phyloP scores from a whole-genome alignment of 2,888 invertebrate species.

The Thalpophila matura region DNA sequence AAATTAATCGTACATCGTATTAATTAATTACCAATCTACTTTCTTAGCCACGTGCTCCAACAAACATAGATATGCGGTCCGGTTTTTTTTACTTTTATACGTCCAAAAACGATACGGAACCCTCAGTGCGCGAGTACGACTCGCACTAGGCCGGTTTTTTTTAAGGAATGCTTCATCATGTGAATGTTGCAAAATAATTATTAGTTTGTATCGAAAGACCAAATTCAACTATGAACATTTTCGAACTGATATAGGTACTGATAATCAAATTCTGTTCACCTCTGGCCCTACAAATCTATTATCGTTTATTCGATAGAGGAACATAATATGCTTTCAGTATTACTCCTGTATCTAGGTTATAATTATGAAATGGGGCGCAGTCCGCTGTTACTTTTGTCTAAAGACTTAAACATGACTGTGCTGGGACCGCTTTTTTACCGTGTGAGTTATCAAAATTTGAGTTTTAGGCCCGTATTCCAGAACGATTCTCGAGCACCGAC shows the following conservation, averaged over 20 bases:
- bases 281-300: constrained; percentile 28
- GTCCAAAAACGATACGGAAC: too few relatives aligned
- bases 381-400: constrained; percentile 15
- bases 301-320: constrained; percentile 11
- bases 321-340: constrained; percentile 29
- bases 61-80: too few relatives aligned
- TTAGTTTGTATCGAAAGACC: background rate
- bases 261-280: constrained; percentile 35
- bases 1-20: too few relatives aligned
- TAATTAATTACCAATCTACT: too few relatives aligned
- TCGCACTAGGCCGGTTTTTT: too few relatives aligned
- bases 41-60: too few relatives aligned
- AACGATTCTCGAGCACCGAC: too few relatives aligned
- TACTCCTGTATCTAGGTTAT: constrained; percentile 27
- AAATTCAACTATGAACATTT: constrained; percentile 12
- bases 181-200: too few relatives aligned
- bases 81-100: too few relatives aligned
- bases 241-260: background rate
- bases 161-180: too few relatives aligned
- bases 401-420: constrained; percentile 5
- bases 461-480: too few relatives aligned
- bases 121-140: too few relatives aligned
- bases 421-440: background rate
- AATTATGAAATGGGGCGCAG: constrained; percentile 7
- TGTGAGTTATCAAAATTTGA: background rate